These are phyloP conservation scores for Argyrosomus japonicus DNA, from an alignment of 2,113 vertebrate genomes.

Conservation along the genomic window DNA sequence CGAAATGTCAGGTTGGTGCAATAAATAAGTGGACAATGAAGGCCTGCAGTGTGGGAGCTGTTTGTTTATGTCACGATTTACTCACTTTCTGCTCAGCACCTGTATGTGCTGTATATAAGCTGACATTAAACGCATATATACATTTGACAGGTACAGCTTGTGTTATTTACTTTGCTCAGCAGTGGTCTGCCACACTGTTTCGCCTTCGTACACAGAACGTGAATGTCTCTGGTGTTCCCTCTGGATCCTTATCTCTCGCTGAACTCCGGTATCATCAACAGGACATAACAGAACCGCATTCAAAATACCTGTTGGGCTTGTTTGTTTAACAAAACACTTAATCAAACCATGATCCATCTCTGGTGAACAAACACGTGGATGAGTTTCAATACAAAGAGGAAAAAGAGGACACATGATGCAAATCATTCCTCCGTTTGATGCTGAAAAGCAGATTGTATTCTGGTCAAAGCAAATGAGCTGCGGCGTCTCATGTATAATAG, in stretches of 20 bases:
- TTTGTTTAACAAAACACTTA: slow-evolving; percentile 34
- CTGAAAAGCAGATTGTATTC: not conserved
- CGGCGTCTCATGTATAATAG: not conserved
- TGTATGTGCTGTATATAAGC: not conserved
- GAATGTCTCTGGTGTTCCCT: not conserved
- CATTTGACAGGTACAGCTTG: too few species aligned
- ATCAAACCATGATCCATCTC: not conserved
- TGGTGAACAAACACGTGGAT: not conserved
- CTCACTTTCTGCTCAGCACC: too few species aligned
- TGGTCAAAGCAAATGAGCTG: not conserved
- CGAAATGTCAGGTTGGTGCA: too few species aligned
- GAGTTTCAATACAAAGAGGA: not conserved
- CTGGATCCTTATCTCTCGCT: not conserved
- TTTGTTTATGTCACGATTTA: too few species aligned
- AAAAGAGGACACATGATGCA: slow-evolving; percentile 3
- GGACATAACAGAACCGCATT: not conserved
- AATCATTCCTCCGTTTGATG: slow-evolving; percentile 4
- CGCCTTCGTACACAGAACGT: not conserved
- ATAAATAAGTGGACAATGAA: too few species aligned
- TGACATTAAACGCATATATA: not conserved
- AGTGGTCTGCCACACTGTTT: not conserved
- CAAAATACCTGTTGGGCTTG: not conserved
- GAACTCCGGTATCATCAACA: not conserved
- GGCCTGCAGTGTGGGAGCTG: too few species aligned
- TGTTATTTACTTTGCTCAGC: not conserved